Percentiles rank a stretch among this genome's conserved stretches.
phyloP scores from a whole-genome alignment of 2,888 invertebrate species.

The Papilio elwesi region DNA sequence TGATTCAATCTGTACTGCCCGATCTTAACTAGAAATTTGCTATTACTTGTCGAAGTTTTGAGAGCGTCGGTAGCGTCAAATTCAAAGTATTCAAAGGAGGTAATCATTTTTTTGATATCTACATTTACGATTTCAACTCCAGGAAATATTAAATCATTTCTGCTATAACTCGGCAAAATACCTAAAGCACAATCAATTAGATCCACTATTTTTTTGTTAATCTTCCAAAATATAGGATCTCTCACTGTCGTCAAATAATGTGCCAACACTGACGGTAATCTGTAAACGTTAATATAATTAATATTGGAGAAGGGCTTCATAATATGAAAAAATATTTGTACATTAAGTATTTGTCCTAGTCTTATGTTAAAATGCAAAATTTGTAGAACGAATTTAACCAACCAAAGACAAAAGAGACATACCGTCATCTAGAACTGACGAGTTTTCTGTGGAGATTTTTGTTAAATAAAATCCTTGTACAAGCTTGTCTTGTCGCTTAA shows the following conservation, averaged over 20 bases:
- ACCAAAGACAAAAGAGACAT: too few relatives aligned
- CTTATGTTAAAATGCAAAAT: too few relatives aligned
- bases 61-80: slow-evolving; percentile 86
- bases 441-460: too few relatives aligned
- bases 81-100: slow-evolving; percentile 87
- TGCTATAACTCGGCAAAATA: slow-evolving; percentile 55
- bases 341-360: too few relatives aligned
- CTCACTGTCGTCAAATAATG: slow-evolving; percentile 86
- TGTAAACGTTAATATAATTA: slow-evolving; percentile 46
- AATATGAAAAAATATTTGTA: too few relatives aligned
- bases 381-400: too few relatives aligned
- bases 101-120: slow-evolving; percentile 86
- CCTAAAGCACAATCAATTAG: slow-evolving; percentile 84
- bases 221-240: slow-evolving; percentile 88
- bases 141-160: slow-evolving; percentile 84
- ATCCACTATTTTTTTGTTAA: slow-evolving; percentile 85
- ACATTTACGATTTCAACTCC: slow-evolving; percentile 86
- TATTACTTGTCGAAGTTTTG: slow-evolving; percentile 60
- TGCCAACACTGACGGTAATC: slow-evolving; percentile 64
- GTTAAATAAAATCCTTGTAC: too few relatives aligned
- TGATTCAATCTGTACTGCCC: slow-evolving; percentile 88
- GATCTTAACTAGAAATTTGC: slow-evolving; percentile 71
- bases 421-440: too few relatives aligned
- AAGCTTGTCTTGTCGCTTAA: too few relatives aligned
- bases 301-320: slow-evolving; percentile 8